phyloP scores from a whole-genome alignment of 2,797 vertebrate genomes.

The Dromococcyx pavoninus region DNA sequence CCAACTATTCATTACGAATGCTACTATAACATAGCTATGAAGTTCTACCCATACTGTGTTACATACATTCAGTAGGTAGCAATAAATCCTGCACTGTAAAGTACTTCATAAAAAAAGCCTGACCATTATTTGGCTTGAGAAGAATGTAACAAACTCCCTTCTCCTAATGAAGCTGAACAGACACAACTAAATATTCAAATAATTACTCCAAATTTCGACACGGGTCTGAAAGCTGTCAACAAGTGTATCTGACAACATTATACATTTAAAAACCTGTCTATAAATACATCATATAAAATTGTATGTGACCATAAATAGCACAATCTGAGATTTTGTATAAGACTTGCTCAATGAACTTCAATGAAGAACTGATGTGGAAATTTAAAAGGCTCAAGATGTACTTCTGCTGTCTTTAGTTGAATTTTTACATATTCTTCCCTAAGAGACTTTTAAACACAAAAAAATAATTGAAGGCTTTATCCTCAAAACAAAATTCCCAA shows the following conservation, averaged over 20 bases:
- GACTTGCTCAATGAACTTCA: neutral
- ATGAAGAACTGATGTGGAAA: neutral
- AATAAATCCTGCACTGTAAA: neutral
- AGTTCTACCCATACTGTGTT: neutral
- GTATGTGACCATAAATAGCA: neutral
- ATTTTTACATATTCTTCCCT: neutral
- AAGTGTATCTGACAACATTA: neutral
- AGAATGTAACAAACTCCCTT: neutral
- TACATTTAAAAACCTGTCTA: neutral
- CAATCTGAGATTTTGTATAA: neutral
- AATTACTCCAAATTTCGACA: neutral
- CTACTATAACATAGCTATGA: neutral
- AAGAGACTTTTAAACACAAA: neutral
- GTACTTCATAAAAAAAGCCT: neutral
- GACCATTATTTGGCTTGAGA: neutral
- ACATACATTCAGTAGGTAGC: neutral
- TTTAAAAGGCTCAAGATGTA: neutral
- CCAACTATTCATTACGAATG: neutral
- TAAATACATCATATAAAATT: neutral
- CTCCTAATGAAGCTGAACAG: neutral
- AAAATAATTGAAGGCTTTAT: neutral
- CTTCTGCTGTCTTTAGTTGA: neutral
- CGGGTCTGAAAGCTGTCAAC: neutral
- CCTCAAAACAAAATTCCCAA: neutral
- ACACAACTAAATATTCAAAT: neutral